These are phyloP conservation scores for Mylabris phalerata DNA, from an alignment of 1,140 invertebrate species.

Conservation along the genomic window DNA sequence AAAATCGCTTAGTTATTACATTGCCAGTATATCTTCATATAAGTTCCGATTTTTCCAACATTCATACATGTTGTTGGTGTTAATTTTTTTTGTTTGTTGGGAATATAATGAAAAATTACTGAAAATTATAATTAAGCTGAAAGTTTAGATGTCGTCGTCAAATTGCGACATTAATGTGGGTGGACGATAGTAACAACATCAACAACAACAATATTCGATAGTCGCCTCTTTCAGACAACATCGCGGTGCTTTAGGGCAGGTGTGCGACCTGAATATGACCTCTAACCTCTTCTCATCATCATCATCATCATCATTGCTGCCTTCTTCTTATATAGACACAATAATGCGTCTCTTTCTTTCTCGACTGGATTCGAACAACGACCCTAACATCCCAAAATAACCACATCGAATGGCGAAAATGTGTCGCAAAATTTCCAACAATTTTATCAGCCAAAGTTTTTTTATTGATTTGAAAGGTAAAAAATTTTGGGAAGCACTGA, in stretches of 20 bases:
- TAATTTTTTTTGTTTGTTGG: not conserved
- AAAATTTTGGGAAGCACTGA: too few species aligned
- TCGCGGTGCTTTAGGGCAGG: slow-evolving; percentile 24
- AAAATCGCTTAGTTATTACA: slow-evolving; percentile 7
- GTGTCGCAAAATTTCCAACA: too few species aligned
- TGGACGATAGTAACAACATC: slow-evolving; percentile 10
- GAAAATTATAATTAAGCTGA: slow-evolving; percentile 3
- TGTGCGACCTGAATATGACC: slow-evolving; percentile 28
- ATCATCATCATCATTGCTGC: slow-evolving; percentile 14
- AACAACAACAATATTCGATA: too few species aligned
- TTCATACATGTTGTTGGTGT: not conserved
- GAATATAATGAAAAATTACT: slow-evolving; percentile 8
- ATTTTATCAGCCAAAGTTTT: too few species aligned
- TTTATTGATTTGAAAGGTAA: too few species aligned
- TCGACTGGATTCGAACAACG: slow-evolving; percentile 10
- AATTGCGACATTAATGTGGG: slow-evolving; percentile 19
- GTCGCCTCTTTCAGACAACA: slow-evolving; percentile 19
- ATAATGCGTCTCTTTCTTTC: slow-evolving; percentile 9
- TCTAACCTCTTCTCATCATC: slow-evolving; percentile 23
- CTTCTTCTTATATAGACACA: slow-evolving; percentile 20
- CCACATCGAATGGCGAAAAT: too few species aligned
- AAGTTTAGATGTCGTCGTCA: slow-evolving; percentile 4
- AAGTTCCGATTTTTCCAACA: too few species aligned
- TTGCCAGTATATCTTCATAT: too few species aligned
- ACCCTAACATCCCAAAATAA: not conserved